phyloP scores from a whole-genome alignment of 2,797 vertebrate species.

The Pagetopsis macropterus region DNA sequence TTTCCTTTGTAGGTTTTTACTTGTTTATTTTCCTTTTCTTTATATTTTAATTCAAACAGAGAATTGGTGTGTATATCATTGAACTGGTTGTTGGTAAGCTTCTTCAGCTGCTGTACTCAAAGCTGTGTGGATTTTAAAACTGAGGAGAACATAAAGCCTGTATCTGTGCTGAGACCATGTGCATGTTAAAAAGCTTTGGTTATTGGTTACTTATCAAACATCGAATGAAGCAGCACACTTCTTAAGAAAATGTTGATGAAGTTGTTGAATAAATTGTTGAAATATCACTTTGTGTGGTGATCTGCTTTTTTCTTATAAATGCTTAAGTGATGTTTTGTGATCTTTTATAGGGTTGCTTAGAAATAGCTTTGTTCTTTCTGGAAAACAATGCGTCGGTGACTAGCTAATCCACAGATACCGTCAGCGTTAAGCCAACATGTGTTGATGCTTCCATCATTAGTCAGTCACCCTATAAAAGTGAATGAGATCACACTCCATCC shows the following conservation, averaged over 20 bases:
- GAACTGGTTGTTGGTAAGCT: constrained; percentile 86
- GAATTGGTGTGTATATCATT: constrained; percentile 86
- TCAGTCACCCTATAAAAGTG: background rate
- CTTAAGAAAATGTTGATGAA: constrained; percentile 90
- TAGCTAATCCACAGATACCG: background rate
- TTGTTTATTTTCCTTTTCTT: constrained; percentile 60
- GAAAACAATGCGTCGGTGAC: background rate
- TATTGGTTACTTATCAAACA: constrained; percentile 67
- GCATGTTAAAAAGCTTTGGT: constrained; percentile 91
- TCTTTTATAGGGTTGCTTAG: too few relatives aligned
- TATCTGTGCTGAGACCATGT: constrained; percentile 88
- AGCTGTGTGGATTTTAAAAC: constrained; percentile 84
- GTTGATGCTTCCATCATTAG: constrained; percentile 17
- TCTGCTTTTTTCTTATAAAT: background rate
- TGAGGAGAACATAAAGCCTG: constrained; percentile 81
- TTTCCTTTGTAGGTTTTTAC: constrained; percentile 88
- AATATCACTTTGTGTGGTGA: constrained; percentile 52
- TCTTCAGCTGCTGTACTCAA: constrained; percentile 91
- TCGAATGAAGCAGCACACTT: constrained; percentile 72
- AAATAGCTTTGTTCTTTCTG: background rate
- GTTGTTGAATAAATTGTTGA: constrained; percentile 84
- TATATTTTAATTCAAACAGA: constrained; percentile 88
- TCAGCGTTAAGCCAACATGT: background rate
- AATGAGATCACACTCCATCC: background rate
- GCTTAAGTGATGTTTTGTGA: too few relatives aligned